Base-by-base conservation (phyloP, 1,140 invertebrate genomes). In the Mactra quadrangularis region DNA sequence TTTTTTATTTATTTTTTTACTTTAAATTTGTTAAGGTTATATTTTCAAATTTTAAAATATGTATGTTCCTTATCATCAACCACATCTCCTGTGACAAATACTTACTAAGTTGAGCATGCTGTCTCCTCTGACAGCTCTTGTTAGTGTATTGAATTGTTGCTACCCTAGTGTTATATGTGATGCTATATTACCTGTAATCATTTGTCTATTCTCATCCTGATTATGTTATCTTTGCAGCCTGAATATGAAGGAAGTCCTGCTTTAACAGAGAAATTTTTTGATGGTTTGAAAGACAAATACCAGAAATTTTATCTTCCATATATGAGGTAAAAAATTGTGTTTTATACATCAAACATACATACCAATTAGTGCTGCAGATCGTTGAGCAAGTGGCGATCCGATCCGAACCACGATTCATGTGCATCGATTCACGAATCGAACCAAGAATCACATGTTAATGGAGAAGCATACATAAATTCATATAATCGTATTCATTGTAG, bases 141-240 rank as follows among this genome's bases (percentile, higher is more conserved):
- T n/a, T n/a, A n/a, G n/a, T n/a, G n/a, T n/a, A n/a, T n/a, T n/a
- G n/a, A n/a, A n/a, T n/a, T n/a, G n/a, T n/a, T n/a, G n/a, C n/a
- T n/a, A n/a, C n/a, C n/a, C n/a, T n/a, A n/a, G n/a, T n/a, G n/a
- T n/a, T n/a, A n/a, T n/a, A n/a, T n/a, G n/a, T n/a, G n/a, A n/a
- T n/a, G n/a, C n/a, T n/a, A n/a, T n/a, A n/a, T n/a, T n/a, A n/a
- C n/a, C n/a, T n/a, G n/a, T n/a, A n/a, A n/a, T n/a, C n/a, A n/a
- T n/a, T n/a, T n/a, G n/a, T n/a, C n/a, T n/a, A n/a, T n/a, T n/a
- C n/a, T n/a, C n/a, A n/a, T n/a, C n/a, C n/a, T n/a, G n/a, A n/a
- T n/a, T n/a, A n/a, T n/a, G n/a, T n/a, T n/a, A n/a, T n/a, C n/a
- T 41, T 66, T 68, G 27, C 64, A 68, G 64, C 64, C 64, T 0